Percentiles rank a stretch among this genome's conserved stretches.
These are phyloP conservation scores for Drymodes brunneopygia DNA, from an alignment of 2,113 vertebrate genomes.

Conservation along the genomic window DNA sequence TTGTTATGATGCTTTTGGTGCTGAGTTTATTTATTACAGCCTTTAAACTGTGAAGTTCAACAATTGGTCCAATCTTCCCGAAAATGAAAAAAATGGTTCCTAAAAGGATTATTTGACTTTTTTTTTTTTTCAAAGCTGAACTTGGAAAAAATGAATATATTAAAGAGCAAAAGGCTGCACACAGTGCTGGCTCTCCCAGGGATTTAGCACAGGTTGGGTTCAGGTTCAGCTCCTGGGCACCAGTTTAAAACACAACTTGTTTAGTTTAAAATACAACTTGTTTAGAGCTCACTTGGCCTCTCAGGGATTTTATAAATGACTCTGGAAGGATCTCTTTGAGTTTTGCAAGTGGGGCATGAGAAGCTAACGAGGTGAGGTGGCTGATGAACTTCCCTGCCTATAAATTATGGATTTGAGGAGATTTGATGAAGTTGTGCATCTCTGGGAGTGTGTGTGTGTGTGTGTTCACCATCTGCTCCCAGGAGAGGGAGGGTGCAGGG, in stretches of 20 bases:
- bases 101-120: not conserved
- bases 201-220: not conserved
- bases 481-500: not conserved
- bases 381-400: not conserved
- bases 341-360: not conserved
- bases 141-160: not conserved
- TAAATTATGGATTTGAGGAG: conserved; percentile 4
- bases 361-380: not conserved
- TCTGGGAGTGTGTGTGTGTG: not conserved
- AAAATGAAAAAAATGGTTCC: not conserved
- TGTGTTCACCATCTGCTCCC: not conserved
- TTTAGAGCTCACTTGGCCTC: not conserved
- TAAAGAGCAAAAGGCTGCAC: not conserved
- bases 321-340: not conserved
- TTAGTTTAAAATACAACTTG: not conserved
- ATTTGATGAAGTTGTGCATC: not conserved
- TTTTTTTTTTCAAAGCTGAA: not conserved
- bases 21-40: not conserved
- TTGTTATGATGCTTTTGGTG: not conserved
- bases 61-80: not conserved
- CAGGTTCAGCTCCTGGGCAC: not conserved
- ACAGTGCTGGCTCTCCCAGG: rapidly evolving
- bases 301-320: not conserved
- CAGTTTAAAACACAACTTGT: not conserved
- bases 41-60: not conserved